Conservation (phyloP, 2,888 invertebrate species). For the Phorcus lineatus region DNA sequence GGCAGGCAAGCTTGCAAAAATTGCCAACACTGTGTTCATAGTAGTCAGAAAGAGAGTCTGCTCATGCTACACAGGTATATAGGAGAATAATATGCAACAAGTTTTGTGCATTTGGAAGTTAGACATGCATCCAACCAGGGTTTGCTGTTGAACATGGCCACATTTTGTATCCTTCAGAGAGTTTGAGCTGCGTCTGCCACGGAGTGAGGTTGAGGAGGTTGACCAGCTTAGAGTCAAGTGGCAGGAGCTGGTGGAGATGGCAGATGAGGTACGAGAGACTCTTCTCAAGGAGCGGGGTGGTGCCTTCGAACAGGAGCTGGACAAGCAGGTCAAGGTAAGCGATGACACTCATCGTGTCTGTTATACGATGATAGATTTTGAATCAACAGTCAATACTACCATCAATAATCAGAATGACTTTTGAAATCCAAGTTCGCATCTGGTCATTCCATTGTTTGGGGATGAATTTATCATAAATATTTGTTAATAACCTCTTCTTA, state of each 20-base stretch:
- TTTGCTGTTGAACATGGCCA: too few species aligned
- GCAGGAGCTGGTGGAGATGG: constrained; percentile 71
- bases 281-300: constrained; percentile 73
- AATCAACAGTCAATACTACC: too few species aligned
- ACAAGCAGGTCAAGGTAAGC: constrained; percentile 75
- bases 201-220: constrained; percentile 73
- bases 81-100: neutral
- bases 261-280: constrained; percentile 70
- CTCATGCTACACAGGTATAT: too few species aligned
- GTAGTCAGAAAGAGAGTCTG: too few species aligned
- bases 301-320: constrained; percentile 75
- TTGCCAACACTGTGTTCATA: too few species aligned
- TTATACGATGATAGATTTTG: too few species aligned
- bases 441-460: too few species aligned
- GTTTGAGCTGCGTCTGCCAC: constrained; percentile 72
- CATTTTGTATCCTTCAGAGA: constrained; percentile 54
- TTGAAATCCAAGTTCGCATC: too few species aligned
- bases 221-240: constrained; percentile 72
- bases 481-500: too few species aligned
- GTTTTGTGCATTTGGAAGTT: neutral
- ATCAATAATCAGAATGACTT: too few species aligned
- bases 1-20: too few species aligned
- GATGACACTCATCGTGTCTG: neutral
- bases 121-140: neutral
- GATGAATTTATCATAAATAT: too few species aligned